Percentiles rank a stretch among this genome's conserved stretches.
Conservation (phyloP, 2,797 vertebrate genomes). For the Craterocephalus amniculus region DNA sequence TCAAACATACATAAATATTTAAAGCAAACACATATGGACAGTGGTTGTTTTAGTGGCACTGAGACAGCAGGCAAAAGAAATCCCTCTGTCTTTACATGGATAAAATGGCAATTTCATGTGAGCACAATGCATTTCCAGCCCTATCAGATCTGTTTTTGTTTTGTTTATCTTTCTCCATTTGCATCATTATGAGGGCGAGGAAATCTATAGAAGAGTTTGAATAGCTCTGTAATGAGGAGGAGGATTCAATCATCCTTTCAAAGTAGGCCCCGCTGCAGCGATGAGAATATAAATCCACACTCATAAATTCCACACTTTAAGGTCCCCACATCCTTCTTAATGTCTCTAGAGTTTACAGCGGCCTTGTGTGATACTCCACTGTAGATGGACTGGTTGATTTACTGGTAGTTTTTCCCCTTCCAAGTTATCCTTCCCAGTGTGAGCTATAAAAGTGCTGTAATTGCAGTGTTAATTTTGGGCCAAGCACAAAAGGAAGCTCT, state of each 20-base stretch:
- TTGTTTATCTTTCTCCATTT: constrained; percentile 76
- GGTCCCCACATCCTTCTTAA: constrained; percentile 69
- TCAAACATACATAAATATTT: constrained; percentile 57
- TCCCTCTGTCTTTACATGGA: constrained; percentile 44
- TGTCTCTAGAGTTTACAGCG: constrained; percentile 64
- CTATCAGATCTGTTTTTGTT: constrained; percentile 70
- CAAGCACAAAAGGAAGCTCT: constrained; percentile 73
- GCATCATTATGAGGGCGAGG: constrained; percentile 68
- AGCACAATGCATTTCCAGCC: constrained; percentile 57
- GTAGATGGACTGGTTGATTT: constrained; percentile 58
- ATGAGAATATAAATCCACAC: constrained; percentile 71
- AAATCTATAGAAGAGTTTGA: constrained; percentile 72
- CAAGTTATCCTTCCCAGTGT: constrained; percentile 57
- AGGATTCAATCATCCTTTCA: constrained; percentile 76
- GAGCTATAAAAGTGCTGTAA: constrained; percentile 77
- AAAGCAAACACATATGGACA: constrained; percentile 51
- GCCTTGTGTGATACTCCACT: constrained; percentile 57
- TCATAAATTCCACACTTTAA: constrained; percentile 73
- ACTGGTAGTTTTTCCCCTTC: constrained; percentile 40
- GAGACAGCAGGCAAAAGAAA: constrained; percentile 44
- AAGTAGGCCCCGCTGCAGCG: constrained; percentile 68
- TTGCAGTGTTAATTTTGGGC: constrained; percentile 80
- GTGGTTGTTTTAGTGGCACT: constrained; percentile 47
- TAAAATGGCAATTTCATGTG: constrained; percentile 48
- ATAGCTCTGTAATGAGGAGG: constrained; percentile 75